These are phyloP conservation scores for Musca domestica DNA, from an alignment of 1,140 invertebrate species.

Conservation along the genomic window DNA sequence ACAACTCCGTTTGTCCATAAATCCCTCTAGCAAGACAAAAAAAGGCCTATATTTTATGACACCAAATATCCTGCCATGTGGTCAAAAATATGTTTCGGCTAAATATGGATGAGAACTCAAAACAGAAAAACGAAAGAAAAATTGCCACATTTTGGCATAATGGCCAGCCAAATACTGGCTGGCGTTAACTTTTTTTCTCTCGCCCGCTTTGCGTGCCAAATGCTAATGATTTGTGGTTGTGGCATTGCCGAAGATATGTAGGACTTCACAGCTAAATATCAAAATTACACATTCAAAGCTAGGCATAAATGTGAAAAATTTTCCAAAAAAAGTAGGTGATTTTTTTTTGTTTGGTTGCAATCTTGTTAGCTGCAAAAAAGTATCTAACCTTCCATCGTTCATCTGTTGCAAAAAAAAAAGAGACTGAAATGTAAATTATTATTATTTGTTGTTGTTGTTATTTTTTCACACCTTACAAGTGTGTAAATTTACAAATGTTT, in stretches of 20 bases:
- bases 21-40: too few relatives aligned
- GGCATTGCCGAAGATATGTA: background rate
- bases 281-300: background rate
- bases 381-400: too few relatives aligned
- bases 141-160: background rate
- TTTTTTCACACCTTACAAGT: background rate
- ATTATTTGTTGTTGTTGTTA: background rate
- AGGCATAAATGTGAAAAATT: background rate
- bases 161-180: background rate
- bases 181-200: background rate
- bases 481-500: conserved; percentile 7
- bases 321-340: too few relatives aligned
- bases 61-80: too few relatives aligned
- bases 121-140: too few relatives aligned
- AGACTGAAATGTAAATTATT: too few relatives aligned
- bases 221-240: conserved; percentile 6
- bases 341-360: background rate
- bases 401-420: too few relatives aligned
- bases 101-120: too few relatives aligned
- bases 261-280: background rate
- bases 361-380: too few relatives aligned
- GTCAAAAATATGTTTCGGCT: too few relatives aligned
- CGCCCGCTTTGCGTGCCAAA: background rate
- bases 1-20: too few relatives aligned
- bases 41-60: too few relatives aligned